Base-by-base conservation (phyloP, 2,888 invertebrate genomes). In the Brenthis hecate region DNA sequence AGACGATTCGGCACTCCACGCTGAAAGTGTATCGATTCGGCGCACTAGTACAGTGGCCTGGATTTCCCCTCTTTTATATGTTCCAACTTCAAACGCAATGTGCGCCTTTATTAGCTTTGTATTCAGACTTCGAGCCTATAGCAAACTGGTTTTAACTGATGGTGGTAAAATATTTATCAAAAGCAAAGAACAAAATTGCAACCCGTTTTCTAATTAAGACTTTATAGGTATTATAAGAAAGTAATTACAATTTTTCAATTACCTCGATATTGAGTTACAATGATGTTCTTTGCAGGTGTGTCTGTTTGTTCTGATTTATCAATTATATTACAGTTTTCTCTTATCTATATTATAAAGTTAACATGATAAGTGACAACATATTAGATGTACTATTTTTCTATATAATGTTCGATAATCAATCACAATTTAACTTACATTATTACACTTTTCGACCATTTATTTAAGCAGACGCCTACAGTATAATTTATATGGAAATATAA, bases 11-110 rank as follows among this genome's bases (percentile, higher is more conserved):
- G 66, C 72, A 70, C 73, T 72, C 65, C 50, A 70, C 62, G 48
- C 66, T 57, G 65, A 67, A 69, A 69, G 71, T 70, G 68, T 72
- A 72, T 72, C 72, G 72, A 72, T 72, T 72, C 66, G 60, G 61
- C 67, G 61, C 66, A 62, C 68, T 72, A 73, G 68, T 70, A 68
- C 66, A 70, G 65, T 72, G 72, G 68, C 72, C 72, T 68, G 70
- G 66, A 55, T 73, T 68, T 55, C 13, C 68, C 61, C 48, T 23
- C 32, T 57, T 69, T 60, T 54, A 32, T 43, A 51, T 65, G 32
- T 54, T 19, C 65, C 23, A 36, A 65, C 62, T 61, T 51, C 50
- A 48, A 57, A 51, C 58, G 71, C 65, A 66, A 58, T 66, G 62
- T 6, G 56, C 32, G 23, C 19, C 54, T 57, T 65, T 61, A 65